A percentile compares a stretch with the other conserved stretches of the same genome.
Conservation (phyloP, 2,888 invertebrate species). For the Craniophora ligustri region DNA sequence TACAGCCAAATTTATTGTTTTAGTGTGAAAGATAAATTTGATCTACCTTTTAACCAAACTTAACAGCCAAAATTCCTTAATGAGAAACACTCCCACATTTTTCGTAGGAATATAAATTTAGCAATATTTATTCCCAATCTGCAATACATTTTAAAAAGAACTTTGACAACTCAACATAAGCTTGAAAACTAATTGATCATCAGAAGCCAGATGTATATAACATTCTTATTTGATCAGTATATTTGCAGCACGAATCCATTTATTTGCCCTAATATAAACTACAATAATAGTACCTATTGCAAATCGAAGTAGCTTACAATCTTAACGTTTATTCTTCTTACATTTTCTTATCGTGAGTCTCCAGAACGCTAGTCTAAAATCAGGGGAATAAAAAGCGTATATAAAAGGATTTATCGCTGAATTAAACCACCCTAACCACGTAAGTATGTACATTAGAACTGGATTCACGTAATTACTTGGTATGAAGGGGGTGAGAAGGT, state of each 20-base stretch:
- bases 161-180: not conserved
- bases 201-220: not conserved
- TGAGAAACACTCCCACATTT: too few species aligned
- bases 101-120: too few species aligned
- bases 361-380: constrained; percentile 96
- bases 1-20: too few species aligned
- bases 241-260: constrained; percentile 15
- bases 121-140: constrained; percentile 16
- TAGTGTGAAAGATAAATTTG: too few species aligned
- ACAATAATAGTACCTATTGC: constrained; percentile 23
- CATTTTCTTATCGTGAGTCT: constrained; percentile 92
- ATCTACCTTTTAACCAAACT: too few species aligned
- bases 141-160: constrained; percentile 8
- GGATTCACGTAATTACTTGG: constrained; percentile 89
- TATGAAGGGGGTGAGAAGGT: constrained; percentile 94
- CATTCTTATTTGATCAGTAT: constrained; percentile 13
- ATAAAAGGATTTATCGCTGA: constrained; percentile 97
- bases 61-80: too few species aligned
- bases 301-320: constrained; percentile 16
- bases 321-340: constrained; percentile 78
- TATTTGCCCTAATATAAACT: constrained; percentile 33
- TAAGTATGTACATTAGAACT: constrained; percentile 92
- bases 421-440: constrained; percentile 97
- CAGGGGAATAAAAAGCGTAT: constrained; percentile 96
- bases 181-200: constrained; percentile 7